Evolutionary conservation across 2,888 invertebrate genomes (phyloP), one percentile per base, ranked within the genome.

Genomic region (Lydus trimaculatus): DNA sequence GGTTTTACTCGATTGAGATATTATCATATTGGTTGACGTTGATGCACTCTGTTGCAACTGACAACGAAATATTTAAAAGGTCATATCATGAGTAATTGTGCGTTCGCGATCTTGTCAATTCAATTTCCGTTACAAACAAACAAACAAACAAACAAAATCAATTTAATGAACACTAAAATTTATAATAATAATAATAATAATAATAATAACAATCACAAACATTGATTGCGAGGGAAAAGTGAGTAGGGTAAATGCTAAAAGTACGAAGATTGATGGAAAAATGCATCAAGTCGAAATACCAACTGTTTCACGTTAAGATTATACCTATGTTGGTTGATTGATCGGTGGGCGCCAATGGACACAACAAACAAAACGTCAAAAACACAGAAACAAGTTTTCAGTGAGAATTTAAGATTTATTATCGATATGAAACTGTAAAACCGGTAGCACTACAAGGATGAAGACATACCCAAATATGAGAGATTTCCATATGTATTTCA

Each of bases 1-100:
- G 78, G 78, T 78, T 78, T 75, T 72, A 73, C 73, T 69, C 68
- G 76, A 79, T 79, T 77, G 77, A 79, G 79, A 79, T 78, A 76
- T 78, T 78, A 79, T 78, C 77, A 73, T 75, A 73, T 73, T 67
- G 33, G 61, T 74, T 73, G 77, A 77, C 75, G 74, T 75, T 75
- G 77, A 77, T 76, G 71, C 75, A 72, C 71, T 73, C 66, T 58
- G 43, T 61, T 68, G 48, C 64, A 71, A 66, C 70, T 74, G 75
- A 75, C 74, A 72, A 72, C 65, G 69, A 71, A 72, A 72, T 70
- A 70, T 70, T 70, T 59, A 71, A 66, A 63, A 23, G 63, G 62
- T 67, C 56, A 56, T 15, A 64, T 52, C 61, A 60, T 69, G 65
- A 69, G 71, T 71, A 71, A 73, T 73, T 69, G 48, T 48, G 48